Evolutionary conservation across 64 coral and sea anemone species (phyloP), one percentile per base, ranked within the genome.

Genomic region (Actinia tenebrosa): DNA sequence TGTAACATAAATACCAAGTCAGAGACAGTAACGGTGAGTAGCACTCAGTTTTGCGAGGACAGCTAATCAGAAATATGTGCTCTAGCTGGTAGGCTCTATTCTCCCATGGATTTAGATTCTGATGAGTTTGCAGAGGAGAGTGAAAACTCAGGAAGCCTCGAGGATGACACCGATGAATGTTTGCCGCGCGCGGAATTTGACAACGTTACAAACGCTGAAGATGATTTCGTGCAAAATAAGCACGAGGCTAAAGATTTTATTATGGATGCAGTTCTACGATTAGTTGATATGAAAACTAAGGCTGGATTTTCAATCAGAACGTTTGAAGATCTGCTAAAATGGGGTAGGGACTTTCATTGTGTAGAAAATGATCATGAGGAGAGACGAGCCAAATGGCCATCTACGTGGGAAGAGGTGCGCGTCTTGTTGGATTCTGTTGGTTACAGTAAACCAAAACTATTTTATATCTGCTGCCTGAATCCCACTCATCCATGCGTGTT

Each of bases 231-330:
- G n/a, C n/a, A n/a, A n/a, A n/a, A n/a, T n/a, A n/a, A n/a, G n/a
- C n/a, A n/a, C n/a, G n/a, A n/a, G n/a, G n/a, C n/a, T n/a, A 66
- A 84, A 5, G 46, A 85, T 30, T 92, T 88, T 84, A 53, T 92
- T 88, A 54, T 26, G 59, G 87, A 93, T 79, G 78, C 91, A 47
- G 59, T 89, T 45, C 83, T 93, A 20, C 77, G 87, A 86, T 78
- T 93, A 46, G 77, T 93, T 44, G 91, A 93, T 86, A 93, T 93
- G 56, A 93, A 93, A 43, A 71, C 44, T 63, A 18, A 89, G 50
- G 59, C 42, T 53, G 87, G 91, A 58, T 93, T 93, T 86, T 93
- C 91, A 53, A 61, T 86, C 27, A 86, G 20, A 50, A 80, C 82
- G 53, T 88, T 92, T n/a, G 86, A 92, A 64, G 86, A 92, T 60